Percentiles rank a stretch among this genome's conserved stretches.
phyloP scores from a whole-genome alignment of 2,113 vertebrate genomes.

The Kryptolebias marmoratus region DNA sequence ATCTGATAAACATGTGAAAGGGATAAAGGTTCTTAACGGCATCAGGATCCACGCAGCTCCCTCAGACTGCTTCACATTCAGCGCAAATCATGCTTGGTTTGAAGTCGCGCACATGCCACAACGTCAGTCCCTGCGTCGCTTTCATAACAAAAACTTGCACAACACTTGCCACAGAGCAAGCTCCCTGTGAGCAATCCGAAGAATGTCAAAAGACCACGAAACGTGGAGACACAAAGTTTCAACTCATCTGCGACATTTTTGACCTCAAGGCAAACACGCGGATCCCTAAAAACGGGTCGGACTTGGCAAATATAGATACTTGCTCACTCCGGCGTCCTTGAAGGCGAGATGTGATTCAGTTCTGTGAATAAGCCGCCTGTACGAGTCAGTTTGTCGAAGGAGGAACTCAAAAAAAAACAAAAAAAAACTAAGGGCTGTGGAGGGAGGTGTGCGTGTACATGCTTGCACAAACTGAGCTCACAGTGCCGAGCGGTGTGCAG shows the following conservation, averaged over 20 bases:
- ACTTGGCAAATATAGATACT: constrained; percentile 41
- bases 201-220: neutral
- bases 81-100: constrained; percentile 22
- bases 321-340: constrained; percentile 52
- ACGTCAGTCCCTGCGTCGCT: constrained; percentile 27
- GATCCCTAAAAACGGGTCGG: constrained; percentile 13
- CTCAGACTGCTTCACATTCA: constrained; percentile 34
- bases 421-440: constrained; percentile 6
- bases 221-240: neutral
- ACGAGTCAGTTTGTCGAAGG: constrained; percentile 70
- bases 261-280: constrained; percentile 20
- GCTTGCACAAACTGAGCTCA: constrained; percentile 59
- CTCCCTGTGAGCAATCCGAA: neutral
- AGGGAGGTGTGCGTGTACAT: constrained; percentile 22
- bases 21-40: constrained; percentile 43
- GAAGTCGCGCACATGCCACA: constrained; percentile 36
- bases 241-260: constrained; percentile 4
- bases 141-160: constrained; percentile 18
- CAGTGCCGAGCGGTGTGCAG: constrained; percentile 55
- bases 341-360: constrained; percentile 41
- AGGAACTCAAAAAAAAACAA: constrained; percentile 42
- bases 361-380: constrained; percentile 58
- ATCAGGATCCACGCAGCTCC: constrained; percentile 12
- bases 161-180: constrained; percentile 10
- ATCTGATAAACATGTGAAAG: constrained; percentile 50